A percentile compares a stretch with the other conserved stretches of the same genome.
Conservation (phyloP, 2,113 vertebrate species). For the Xiphophorus maculatus region DNA sequence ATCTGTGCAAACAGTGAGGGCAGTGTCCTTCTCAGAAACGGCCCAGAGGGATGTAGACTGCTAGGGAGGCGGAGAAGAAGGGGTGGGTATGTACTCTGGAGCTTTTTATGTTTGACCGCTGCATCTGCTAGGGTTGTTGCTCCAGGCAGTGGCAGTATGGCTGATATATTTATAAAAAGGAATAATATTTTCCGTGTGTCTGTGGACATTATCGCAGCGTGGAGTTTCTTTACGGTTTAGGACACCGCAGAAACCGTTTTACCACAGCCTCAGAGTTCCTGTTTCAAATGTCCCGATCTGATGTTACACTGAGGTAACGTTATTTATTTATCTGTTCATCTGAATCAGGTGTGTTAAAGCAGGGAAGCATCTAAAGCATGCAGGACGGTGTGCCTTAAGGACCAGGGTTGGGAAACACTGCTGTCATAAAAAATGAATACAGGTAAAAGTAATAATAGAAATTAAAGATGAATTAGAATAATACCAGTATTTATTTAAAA, state of each 20-base stretch:
- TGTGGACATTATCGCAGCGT: neutral
- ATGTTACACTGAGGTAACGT: neutral
- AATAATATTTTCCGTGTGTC: neutral
- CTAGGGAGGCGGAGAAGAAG: neutral
- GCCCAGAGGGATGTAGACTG: conserved; percentile 38
- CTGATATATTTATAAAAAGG: conserved; percentile 1
- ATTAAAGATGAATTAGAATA: neutral
- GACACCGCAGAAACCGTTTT: neutral
- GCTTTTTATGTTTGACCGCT: conserved; percentile 21
- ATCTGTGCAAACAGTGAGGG: conserved; percentile 49
- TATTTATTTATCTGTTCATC: too few relatives aligned
- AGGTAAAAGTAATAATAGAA: neutral
- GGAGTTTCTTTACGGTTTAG: neutral
- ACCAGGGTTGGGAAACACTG: too few relatives aligned
- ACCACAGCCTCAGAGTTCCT: neutral
- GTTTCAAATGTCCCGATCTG: neutral
- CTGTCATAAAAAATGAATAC: too few relatives aligned
- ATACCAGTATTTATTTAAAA: neutral
- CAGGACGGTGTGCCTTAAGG: too few relatives aligned
- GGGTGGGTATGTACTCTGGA: conserved; percentile 20
- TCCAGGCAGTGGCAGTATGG: neutral
- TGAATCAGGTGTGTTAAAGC: too few relatives aligned
- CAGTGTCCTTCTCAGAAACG: conserved; percentile 53
- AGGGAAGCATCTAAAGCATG: too few relatives aligned
- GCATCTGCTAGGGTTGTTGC: neutral